A percentile compares a stretch with the other conserved stretches of the same genome.
phyloP scores from a whole-genome alignment of 2,797 vertebrate genomes.

The Cygnus olor region DNA sequence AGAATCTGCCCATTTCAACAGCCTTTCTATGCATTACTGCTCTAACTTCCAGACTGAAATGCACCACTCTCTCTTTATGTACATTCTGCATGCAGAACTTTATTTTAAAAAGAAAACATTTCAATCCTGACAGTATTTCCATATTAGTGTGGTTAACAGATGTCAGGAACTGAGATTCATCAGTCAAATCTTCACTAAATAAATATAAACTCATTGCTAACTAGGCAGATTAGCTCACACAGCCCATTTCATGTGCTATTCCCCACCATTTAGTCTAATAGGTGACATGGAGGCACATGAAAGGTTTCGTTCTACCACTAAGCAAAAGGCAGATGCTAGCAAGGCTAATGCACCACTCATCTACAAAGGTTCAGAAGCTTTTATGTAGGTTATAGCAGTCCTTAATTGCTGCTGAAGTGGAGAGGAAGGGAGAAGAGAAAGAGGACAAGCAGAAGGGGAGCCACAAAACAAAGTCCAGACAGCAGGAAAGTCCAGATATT shows the following conservation, averaged over 20 bases:
- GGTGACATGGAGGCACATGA: neutral
- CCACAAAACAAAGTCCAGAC: neutral
- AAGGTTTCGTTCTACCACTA: neutral
- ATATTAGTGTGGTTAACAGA: constrained; percentile 27
- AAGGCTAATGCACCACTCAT: neutral
- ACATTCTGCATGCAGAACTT: neutral
- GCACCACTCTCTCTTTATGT: neutral
- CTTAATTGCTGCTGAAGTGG: neutral
- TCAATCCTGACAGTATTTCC: constrained; percentile 29
- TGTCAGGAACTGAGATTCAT: neutral
- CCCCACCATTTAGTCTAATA: neutral
- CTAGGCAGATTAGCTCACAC: neutral
- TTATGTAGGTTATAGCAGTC: neutral
- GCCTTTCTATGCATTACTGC: neutral
- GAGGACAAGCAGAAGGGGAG: neutral
- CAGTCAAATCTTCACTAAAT: neutral
- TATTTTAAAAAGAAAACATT: neutral
- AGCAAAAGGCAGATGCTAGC: neutral
- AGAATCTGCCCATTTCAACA: neutral
- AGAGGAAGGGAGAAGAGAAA: neutral
- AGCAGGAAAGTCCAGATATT: neutral
- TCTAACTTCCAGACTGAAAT: neutral
- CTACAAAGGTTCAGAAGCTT: neutral
- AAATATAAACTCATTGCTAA: constrained; percentile 24
- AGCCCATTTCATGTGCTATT: neutral